Percentiles rank a stretch among this genome's conserved stretches.
phyloP scores from a whole-genome alignment of 23 tunicate genomes.

The Trididemnum clinides region DNA sequence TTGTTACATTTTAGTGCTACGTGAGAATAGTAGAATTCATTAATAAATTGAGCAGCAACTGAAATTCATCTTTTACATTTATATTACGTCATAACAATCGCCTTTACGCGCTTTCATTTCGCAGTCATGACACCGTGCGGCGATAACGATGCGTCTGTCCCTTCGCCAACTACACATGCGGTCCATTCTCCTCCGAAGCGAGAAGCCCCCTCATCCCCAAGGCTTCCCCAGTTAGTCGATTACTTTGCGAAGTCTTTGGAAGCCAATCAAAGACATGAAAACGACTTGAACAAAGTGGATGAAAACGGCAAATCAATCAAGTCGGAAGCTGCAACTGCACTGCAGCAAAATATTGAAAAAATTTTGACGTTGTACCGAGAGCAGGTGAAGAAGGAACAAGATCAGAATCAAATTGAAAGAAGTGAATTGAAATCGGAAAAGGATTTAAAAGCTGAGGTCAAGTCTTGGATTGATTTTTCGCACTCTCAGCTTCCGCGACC shows the following conservation, averaged over 20 bases:
- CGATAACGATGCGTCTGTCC: conserved; percentile 25
- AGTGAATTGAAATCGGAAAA: background rate
- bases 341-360: background rate
- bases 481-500: background rate
- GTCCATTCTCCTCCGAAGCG: background rate
- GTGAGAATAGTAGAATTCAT: no score
- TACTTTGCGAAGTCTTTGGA: background rate
- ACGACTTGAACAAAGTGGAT: background rate
- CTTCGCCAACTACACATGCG: background rate
- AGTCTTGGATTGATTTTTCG: background rate
- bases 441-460: background rate
- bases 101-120: conserved; percentile 4
- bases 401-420: background rate
- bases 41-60: no score
- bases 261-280: background rate
- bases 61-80: no score
- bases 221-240: background rate
- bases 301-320: no score
- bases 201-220: background rate
- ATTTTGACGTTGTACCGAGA: no score
- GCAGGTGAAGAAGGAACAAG: background rate
- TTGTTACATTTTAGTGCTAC: no score
- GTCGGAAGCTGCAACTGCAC: background rate
- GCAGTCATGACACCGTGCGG: conserved; percentile 71
- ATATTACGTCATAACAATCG: no score